Percentiles rank a stretch among this genome's conserved stretches.
Conservation (phyloP, 2,888 invertebrate genomes). For the Lithodes maja region DNA sequence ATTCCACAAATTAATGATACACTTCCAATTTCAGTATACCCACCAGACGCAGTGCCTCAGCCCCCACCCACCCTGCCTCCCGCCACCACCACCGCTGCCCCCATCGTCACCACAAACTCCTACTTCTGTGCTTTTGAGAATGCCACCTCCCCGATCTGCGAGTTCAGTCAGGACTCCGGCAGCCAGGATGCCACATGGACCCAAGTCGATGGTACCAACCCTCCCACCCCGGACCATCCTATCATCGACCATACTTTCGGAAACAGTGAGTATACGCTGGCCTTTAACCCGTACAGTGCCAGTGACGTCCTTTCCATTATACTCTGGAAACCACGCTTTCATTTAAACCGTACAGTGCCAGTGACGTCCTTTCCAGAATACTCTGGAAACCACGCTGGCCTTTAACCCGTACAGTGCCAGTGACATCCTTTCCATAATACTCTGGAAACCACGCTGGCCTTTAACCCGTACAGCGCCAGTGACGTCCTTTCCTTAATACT, state of each 20-base stretch:
- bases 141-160: constrained; percentile 32
- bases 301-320: not conserved
- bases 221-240: constrained; percentile 33
- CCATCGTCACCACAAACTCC: not conserved
- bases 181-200: constrained; percentile 30
- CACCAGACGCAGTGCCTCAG: constrained; percentile 26
- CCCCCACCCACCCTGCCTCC: constrained; percentile 7
- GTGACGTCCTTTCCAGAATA: too few relatives aligned
- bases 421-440: too few relatives aligned
- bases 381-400: too few relatives aligned
- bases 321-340: not conserved
- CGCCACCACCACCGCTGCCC: constrained; percentile 2
- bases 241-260: constrained; percentile 43
- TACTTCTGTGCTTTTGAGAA: constrained; percentile 46
- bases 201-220: constrained; percentile 27
- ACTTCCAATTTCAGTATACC: constrained; percentile 16
- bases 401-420: too few relatives aligned
- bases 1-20: too few relatives aligned
- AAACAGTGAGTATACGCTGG: constrained; percentile 23
- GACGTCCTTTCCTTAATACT: too few relatives aligned
- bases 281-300: not conserved
- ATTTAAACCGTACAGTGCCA: too few relatives aligned
- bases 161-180: constrained; percentile 34
- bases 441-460: too few relatives aligned
- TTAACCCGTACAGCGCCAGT: too few relatives aligned